Conservation (phyloP, 1,140 invertebrate genomes). For the Caerostris darwini region DNA sequence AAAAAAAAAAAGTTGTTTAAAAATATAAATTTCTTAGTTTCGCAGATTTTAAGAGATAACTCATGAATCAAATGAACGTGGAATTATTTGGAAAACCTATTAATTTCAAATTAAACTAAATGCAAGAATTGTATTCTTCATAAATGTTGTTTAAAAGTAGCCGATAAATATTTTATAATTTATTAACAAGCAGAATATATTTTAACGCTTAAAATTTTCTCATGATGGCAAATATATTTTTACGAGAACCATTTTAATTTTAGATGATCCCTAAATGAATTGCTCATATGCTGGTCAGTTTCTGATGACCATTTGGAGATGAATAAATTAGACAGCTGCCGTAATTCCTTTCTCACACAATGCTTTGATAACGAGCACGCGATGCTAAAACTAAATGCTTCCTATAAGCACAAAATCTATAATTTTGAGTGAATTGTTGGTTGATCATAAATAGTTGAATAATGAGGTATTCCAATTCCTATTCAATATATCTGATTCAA, state of each 20-base stretch:
- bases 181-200: too few relatives aligned
- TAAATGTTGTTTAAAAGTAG: too few relatives aligned
- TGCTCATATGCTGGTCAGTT: not conserved
- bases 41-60: too few relatives aligned
- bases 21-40: too few relatives aligned
- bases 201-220: too few relatives aligned
- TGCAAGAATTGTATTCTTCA: too few relatives aligned
- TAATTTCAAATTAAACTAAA: too few relatives aligned
- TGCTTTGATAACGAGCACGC: not conserved
- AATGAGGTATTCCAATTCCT: not conserved
- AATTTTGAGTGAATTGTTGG: not conserved
- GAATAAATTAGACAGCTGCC: not conserved
- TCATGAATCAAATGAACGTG: too few relatives aligned
- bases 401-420: constrained; percentile 8
- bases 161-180: too few relatives aligned
- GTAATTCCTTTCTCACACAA: constrained; percentile 1
- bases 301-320: not conserved
- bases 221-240: too few relatives aligned
- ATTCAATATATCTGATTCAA: not conserved
- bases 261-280: not conserved
- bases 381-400: constrained; percentile 6
- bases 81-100: too few relatives aligned
- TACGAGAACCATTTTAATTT: not conserved
- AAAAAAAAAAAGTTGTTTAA: too few relatives aligned
- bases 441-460: constrained; percentile 9